Evolutionary conservation across 2,113 vertebrate genomes (phyloP), one percentile per base, ranked within the genome.

Genomic region (Lasiurus borealis): DNA sequence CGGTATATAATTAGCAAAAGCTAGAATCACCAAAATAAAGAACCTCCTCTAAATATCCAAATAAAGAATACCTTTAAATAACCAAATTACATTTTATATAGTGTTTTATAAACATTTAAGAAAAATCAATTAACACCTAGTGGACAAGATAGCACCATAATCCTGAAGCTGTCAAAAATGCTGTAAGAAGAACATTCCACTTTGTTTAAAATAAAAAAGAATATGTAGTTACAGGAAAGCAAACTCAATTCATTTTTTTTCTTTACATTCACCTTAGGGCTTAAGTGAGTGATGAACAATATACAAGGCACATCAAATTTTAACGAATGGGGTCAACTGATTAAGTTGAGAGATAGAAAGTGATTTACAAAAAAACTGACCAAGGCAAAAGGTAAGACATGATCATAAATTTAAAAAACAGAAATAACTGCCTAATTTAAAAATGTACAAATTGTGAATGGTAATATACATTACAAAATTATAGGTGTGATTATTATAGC

Each of bases 171-270:
- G 12, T 57, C 62, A 75, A 85, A 93, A 88, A 85, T 21, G 27
- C 13, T 27, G 7, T 40, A 23, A 81, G 48, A 81, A 95, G 21
- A 96, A 94, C 80, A 90, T 80, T 77, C 14, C 16, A 34, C 11
- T 8, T 93, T 93, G 89, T 82, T 96, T 90, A 90, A 81, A 95
- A 88, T 85, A 85, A 91, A 97, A 97, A 97, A 64, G 15, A 93
- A 94, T 90, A 93, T 77, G 50, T 0, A 0, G 73, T 85, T 81
- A 66, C 18, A 91, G 80, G 77, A 76, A 96, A 95, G 91, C 86
- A 95, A 87, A 97, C 87, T 95, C 44, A 88, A 34, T 31, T 54
- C 48, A 85, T 75, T 72, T 90, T 68, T 46, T 46, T 83, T 85
- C 81, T 59, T 50, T 34, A 19, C 7, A 85, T 34, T n/a, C 82